Conservation (phyloP, 2,888 invertebrate genomes). For the Meiosimyza platycephala region DNA sequence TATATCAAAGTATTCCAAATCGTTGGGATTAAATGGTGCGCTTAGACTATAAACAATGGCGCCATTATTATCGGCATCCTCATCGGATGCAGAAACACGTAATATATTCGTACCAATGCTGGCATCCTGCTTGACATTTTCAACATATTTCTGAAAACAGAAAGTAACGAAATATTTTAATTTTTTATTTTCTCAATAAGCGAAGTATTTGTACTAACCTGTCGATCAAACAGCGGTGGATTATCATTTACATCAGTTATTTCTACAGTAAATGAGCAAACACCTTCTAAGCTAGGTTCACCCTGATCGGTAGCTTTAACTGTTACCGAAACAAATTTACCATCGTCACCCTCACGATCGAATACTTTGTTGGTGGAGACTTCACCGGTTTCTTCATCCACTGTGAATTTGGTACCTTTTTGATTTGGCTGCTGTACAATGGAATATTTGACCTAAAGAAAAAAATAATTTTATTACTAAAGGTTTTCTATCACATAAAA, state of each 20-base stretch:
- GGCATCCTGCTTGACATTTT: constrained; percentile 96
- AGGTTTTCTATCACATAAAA: no score
- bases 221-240: constrained; percentile 93
- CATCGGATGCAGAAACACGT: constrained; percentile 94
- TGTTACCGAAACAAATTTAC: constrained; percentile 95
- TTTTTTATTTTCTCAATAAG: neutral
- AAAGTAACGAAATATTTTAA: constrained; percentile 45
- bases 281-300: constrained; percentile 96
- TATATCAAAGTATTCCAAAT: constrained; percentile 95
- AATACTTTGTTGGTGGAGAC: constrained; percentile 96
- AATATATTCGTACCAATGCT: constrained; percentile 94
- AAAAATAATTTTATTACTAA: neutral
- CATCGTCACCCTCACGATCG: constrained; percentile 96
- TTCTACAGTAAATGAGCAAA: constrained; percentile 98
- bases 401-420: constrained; percentile 94
- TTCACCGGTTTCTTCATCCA: constrained; percentile 95
- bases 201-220: constrained; percentile 71
- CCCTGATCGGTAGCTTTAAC: constrained; percentile 99
- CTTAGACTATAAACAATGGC: constrained; percentile 92
- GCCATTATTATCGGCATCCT: constrained; percentile 97
- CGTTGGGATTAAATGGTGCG: constrained; percentile 87
- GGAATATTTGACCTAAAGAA: constrained; percentile 84
- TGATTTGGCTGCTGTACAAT: constrained; percentile 96
- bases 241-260: constrained; percentile 98
- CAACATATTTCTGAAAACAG: constrained; percentile 92